These are phyloP conservation scores for Australoheros facetus DNA, from an alignment of 2,797 vertebrate genomes.

Conservation along the genomic window DNA sequence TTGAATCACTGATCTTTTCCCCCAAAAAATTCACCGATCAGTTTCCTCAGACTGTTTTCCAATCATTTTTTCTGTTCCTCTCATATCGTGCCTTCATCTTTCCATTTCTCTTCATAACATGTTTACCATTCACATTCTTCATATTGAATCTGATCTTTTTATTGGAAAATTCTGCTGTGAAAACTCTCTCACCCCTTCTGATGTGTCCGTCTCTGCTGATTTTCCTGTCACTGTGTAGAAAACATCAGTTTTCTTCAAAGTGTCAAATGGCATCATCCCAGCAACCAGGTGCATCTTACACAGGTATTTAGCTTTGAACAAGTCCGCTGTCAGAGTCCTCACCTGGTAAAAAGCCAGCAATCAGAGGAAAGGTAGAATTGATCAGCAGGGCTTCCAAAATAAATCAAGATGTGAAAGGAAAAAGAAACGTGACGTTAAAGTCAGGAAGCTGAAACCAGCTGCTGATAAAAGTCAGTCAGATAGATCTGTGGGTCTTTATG, in stretches of 20 bases:
- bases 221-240: slow-evolving; percentile 91
- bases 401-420: background rate
- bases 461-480: background rate
- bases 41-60: background rate
- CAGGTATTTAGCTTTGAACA: slow-evolving; percentile 81
- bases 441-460: background rate
- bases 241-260: slow-evolving; percentile 76
- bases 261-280: slow-evolving; percentile 79
- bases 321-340: slow-evolving; percentile 77
- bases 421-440: background rate
- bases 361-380: background rate
- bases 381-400: background rate
- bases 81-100: background rate
- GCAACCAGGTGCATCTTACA: slow-evolving; percentile 90
- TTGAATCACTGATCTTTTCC: too few species aligned
- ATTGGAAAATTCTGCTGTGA: background rate
- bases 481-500: background rate
- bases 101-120: background rate
- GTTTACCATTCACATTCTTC: background rate
- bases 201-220: slow-evolving; percentile 79
- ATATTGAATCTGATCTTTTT: background rate
- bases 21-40: background rate
- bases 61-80: background rate
- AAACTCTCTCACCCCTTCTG: slow-evolving; percentile 75
- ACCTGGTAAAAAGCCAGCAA: slow-evolving; percentile 68